Evolutionary conservation across 2,797 vertebrate species (phyloP).

Genomic region (Hemitrygon akajei): DNA sequence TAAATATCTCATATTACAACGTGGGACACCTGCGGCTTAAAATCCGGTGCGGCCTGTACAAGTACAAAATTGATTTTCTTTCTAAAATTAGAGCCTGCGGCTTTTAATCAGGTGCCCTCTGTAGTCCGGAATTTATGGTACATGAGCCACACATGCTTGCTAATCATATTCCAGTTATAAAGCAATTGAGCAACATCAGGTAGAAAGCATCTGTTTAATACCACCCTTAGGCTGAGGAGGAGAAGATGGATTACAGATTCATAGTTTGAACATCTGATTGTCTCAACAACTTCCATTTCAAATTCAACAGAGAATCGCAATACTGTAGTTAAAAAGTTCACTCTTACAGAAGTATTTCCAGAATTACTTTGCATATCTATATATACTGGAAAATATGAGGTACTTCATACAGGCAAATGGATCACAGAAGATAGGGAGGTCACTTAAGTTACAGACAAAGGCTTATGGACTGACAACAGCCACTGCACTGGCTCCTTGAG

Average conservation of each 20-base stretch:
- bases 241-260: neutral
- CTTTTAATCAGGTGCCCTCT: too few relatives aligned
- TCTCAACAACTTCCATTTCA: neutral
- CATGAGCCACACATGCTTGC: neutral
- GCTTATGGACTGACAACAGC: neutral
- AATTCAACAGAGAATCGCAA: neutral
- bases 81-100: too few relatives aligned
- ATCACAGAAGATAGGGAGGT: neutral
- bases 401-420: neutral
- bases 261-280: neutral
- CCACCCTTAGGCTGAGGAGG: neutral
- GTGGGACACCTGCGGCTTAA: too few relatives aligned
- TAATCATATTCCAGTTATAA: neutral
- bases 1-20: too few relatives aligned
- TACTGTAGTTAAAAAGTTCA: neutral
- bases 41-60: too few relatives aligned
- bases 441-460: neutral
- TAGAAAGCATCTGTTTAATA: neutral
- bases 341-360: neutral
- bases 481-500: neutral
- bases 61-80: too few relatives aligned
- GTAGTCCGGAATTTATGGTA: too few relatives aligned
- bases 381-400: neutral
- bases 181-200: slow-evolving; percentile 7
- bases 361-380: too few relatives aligned